Conservation (phyloP, 2,113 vertebrate species). For the Phyllostomus hastatus region DNA sequence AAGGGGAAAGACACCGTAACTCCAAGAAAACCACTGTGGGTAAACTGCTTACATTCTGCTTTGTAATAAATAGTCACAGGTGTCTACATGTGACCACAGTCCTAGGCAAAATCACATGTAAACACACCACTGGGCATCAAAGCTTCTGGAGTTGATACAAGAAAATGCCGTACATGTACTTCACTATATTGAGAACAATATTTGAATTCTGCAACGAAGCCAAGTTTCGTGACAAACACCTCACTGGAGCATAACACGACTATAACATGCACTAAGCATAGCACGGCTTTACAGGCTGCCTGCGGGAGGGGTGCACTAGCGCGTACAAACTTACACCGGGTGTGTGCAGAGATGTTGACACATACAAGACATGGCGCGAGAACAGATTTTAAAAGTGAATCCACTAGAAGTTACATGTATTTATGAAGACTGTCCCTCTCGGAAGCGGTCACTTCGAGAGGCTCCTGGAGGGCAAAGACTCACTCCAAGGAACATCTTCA, state of each 20-base stretch:
- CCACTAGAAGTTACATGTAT: neutral
- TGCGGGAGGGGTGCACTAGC: neutral
- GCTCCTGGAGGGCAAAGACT: neutral
- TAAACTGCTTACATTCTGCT: neutral
- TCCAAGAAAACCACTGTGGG: conserved; percentile 33
- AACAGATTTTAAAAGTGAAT: neutral
- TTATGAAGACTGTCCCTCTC: neutral
- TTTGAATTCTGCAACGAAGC: conserved; percentile 48
- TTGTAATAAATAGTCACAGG: conserved; percentile 49
- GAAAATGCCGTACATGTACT: conserved; percentile 15
- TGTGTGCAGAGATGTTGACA: neutral
- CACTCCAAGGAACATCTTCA: neutral
- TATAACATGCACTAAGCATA: conserved; percentile 24
- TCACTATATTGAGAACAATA: neutral
- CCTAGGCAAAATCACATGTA: conserved; percentile 5
- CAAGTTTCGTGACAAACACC: conserved; percentile 34
- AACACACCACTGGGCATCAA: conserved; percentile 34
- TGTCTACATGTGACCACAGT: neutral
- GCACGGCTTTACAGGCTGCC: neutral
- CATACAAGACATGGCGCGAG: neutral
- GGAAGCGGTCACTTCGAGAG: neutral
- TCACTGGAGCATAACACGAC: conserved; percentile 28
- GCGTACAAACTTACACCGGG: neutral
- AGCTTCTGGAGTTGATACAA: neutral
- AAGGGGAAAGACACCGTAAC: neutral